Base-by-base conservation (phyloP, 2,888 invertebrate species). In the Pimpla rufipes region DNA sequence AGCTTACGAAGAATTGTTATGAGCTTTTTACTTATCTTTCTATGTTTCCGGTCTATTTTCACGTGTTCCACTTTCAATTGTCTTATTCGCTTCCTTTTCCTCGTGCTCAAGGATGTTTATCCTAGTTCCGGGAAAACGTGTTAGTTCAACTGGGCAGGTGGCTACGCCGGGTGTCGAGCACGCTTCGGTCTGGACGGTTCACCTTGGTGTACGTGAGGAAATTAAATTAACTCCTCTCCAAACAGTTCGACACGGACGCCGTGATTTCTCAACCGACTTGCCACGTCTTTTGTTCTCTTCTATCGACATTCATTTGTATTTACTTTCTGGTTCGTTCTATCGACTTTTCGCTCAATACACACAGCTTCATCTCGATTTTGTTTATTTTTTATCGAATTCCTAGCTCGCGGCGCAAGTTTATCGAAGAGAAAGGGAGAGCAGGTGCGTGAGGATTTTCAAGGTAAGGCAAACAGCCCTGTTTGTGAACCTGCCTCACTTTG, bases 121-220 rank as follows among this genome's bases (percentile, higher is more conserved):
- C 5, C 29, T 2, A 29, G 2, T 29, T 18, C 37, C 6, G 23
- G 21, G 23, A 16, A 52, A 55, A 70, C 5, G n/a, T n/a, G 70
- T 13, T 37, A 18, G 23, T 0, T 18, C 13, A n/a, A 35, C 37
- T 35, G 13, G 6, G 13, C 37, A 70, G 8, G 55, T 21, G 21
- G 11, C 0, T 10, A 7, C 59, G 35, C 55, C 11, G 10, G 23
- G 11, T 55, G 52, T 55, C 55, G 23, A 55, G 21, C 55, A 23
- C 55, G 21, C 23, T 18, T 37, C 45, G 6, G 4, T 47, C 13
- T 23, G 45, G 23, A 13, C 47, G 50, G 23, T 29, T 68, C 77
- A 70, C 55, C 23, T 55, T 21, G 16, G 37, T 70, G 37, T 40
- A 70, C 37, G 62, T 59, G 59, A 62, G 59, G 40, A 70, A 71